A percentile compares a stretch with the other conserved stretches of the same genome.
Evolutionary conservation across 2,797 vertebrate species (phyloP).

Genomic region (Parambassis ranga): DNA sequence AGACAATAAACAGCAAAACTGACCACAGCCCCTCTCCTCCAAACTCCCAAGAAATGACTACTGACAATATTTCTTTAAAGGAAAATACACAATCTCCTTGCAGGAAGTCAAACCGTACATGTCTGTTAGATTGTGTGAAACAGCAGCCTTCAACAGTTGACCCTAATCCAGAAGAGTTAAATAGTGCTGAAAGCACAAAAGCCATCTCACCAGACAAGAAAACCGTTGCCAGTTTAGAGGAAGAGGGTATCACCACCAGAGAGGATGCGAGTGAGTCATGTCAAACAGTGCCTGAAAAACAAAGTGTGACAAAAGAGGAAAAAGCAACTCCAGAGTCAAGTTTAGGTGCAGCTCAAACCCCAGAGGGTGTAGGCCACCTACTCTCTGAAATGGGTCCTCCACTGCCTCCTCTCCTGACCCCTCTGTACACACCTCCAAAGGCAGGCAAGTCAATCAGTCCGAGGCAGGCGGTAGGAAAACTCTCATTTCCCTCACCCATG

Average conservation of each 20-base stretch:
- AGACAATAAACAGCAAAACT: neutral
- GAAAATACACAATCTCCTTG: conserved; percentile 28
- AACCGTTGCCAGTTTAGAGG: neutral
- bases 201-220: neutral
- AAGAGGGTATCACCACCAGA: neutral
- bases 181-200: neutral
- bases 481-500: conserved; percentile 80
- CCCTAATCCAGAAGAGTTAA: neutral
- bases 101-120: conserved; percentile 9
- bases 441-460: conserved; percentile 67
- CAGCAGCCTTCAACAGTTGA: neutral
- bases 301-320: neutral
- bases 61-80: conserved; percentile 4
- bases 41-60: neutral
- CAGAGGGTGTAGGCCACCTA: conserved; percentile 80
- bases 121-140: conserved; percentile 25
- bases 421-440: conserved; percentile 87
- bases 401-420: conserved; percentile 86
- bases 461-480: conserved; percentile 71
- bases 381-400: conserved; percentile 90
- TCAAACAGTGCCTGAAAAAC: neutral
- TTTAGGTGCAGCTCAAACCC: conserved; percentile 46
- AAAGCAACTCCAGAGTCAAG: conserved; percentile 20
- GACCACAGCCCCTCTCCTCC: neutral
- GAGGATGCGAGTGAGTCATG: too few relatives aligned